Evolutionary conservation across 1,140 invertebrate species (phyloP).

Genomic region (Drosophila melanica): DNA sequence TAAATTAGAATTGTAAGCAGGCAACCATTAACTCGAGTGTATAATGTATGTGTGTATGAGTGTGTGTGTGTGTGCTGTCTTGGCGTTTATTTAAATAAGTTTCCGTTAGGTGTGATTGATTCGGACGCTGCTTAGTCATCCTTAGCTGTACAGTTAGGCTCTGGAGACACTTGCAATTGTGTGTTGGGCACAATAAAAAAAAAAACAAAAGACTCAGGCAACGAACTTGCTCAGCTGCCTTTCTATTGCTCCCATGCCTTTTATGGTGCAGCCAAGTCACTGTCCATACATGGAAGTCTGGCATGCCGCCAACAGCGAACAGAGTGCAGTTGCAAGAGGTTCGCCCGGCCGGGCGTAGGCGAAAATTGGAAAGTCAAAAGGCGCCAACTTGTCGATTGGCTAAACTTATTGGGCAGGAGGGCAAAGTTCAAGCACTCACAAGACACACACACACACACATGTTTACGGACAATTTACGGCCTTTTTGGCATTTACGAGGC

Average conservation of each 20-base stretch:
- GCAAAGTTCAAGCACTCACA: conserved; percentile 38
- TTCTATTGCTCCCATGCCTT: conserved; percentile 34
- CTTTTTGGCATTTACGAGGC: conserved; percentile 64
- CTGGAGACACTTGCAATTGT: conserved; percentile 23
- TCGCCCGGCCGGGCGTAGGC: conserved; percentile 57
- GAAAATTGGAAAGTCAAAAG: conserved; percentile 76
- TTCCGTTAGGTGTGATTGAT: conserved; percentile 65
- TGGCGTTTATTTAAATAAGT: conserved; percentile 31
- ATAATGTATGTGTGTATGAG: background rate
- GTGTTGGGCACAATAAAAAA: background rate
- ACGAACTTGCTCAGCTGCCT: conserved; percentile 61
- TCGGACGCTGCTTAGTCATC: conserved; percentile 51
- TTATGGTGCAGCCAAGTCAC: conserved; percentile 23
- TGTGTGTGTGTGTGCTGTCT: conserved; percentile 11
- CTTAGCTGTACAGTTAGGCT: conserved; percentile 49
- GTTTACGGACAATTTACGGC: conserved; percentile 54
- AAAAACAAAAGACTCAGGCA: conserved; percentile 76
- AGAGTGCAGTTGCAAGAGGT: conserved; percentile 7
- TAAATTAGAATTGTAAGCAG: conserved; percentile 71
- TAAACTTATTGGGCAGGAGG: conserved; percentile 8
- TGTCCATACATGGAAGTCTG: conserved; percentile 25
- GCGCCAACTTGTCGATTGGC: conserved; percentile 47
- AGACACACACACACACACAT: conserved; percentile 23
- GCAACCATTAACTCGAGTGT: conserved; percentile 13
- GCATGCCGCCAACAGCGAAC: conserved; percentile 27